Evolutionary conservation across 2,888 invertebrate genomes (phyloP).

Genomic region (Anoplius nigerrimus): DNA sequence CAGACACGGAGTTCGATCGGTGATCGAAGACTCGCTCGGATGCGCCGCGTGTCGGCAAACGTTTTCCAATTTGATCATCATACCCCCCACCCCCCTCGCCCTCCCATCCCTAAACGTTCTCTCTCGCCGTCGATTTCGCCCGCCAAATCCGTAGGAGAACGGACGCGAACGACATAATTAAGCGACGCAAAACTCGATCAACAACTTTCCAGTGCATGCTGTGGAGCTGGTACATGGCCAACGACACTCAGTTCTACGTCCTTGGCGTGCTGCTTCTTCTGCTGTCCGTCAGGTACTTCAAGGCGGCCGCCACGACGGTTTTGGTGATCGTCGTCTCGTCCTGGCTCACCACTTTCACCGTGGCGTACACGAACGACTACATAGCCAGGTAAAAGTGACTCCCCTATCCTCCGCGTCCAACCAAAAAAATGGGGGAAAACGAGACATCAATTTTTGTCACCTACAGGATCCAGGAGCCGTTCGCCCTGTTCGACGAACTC

Average conservation of each 20-base stretch:
- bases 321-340: constrained; percentile 81
- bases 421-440: background rate
- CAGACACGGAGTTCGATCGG: too few species aligned
- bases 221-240: constrained; percentile 76
- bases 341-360: constrained; percentile 85
- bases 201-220: constrained; percentile 73
- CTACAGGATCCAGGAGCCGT: constrained; percentile 84
- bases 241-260: constrained; percentile 75
- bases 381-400: constrained; percentile 72
- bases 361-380: constrained; percentile 86
- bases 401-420: background rate
- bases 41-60: too few species aligned
- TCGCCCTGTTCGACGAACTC: constrained; percentile 87
- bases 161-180: background rate
- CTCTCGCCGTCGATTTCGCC: too few species aligned
- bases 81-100: background rate
- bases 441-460: background rate
- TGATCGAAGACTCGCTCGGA: too few species aligned
- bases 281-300: constrained; percentile 76
- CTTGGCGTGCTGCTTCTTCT: constrained; percentile 72
- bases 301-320: constrained; percentile 79
- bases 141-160: background rate
- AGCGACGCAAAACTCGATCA: constrained; percentile 14
- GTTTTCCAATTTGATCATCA: too few species aligned
- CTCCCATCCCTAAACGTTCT: too few species aligned